These are phyloP conservation scores for Eristalis tenax DNA, from an alignment of 2,888 invertebrate genomes.

Conservation along the genomic window DNA sequence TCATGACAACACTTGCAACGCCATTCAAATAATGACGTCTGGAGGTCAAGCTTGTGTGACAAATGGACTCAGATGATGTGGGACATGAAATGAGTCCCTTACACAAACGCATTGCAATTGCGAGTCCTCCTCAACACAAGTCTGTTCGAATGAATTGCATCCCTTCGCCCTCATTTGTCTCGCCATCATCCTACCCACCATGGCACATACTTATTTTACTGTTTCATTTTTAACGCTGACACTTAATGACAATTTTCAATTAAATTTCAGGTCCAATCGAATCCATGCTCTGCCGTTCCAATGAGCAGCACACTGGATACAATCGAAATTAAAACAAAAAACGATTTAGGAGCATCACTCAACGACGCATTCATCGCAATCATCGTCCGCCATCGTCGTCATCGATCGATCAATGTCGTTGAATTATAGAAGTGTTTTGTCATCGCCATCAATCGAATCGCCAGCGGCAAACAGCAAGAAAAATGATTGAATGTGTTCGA, in stretches of 20 bases:
- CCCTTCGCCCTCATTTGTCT: no score
- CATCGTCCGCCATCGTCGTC: neutral
- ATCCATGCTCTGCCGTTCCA: constrained; percentile 21
- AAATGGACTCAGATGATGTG: no score
- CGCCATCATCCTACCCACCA: no score
- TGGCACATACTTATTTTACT: neutral
- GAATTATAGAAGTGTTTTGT: constrained; percentile 25
- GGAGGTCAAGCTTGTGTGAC: no score
- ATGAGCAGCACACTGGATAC: constrained; percentile 16
- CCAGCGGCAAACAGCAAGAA: neutral
- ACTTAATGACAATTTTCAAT: neutral
- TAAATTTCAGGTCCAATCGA: constrained; percentile 41
- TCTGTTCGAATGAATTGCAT: no score
- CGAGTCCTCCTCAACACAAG: no score
- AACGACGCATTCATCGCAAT: constrained; percentile 17
- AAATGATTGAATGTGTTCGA: constrained; percentile 63
- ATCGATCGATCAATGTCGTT: constrained; percentile 45
- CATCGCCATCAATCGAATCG: constrained; percentile 17
- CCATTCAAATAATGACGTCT: no score
- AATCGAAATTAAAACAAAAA: constrained; percentile 34
- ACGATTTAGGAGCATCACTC: constrained; percentile 10
- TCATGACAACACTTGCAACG: no score
- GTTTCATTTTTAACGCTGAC: neutral
- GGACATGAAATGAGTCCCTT: no score
- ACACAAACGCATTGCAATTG: no score